Evolutionary conservation across 1,140 invertebrate genomes (phyloP), one percentile per base, ranked within the genome.

Genomic region (Coptotermes formosanus): DNA sequence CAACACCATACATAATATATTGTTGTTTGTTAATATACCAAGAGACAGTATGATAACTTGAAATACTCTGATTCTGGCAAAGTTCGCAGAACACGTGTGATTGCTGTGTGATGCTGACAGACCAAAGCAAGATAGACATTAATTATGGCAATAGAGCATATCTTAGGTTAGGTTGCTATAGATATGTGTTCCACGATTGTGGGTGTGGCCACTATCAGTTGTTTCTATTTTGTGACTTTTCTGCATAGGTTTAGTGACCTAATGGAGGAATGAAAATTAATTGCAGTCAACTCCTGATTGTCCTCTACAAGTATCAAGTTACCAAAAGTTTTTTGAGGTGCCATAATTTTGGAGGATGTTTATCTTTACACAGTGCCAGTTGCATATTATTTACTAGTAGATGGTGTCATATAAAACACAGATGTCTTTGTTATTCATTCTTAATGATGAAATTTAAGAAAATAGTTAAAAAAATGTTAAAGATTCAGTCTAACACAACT

Each of bases 111-210:
- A 30, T 16, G n/a, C 64, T 16, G n/a, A 75, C 64, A 75, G n/a
- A 75, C 25, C 3, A 30, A 75, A 30, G 64, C 25, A 75, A 75
- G 14, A 75, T 75, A 75, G 7, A 75, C 64, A 75, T 75, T 75
- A n/a, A 75, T 75, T 75, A 75, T 30, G 64, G 64, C 64, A 75
- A 75, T 75, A 75, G 64, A 75, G 25, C 64, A 75, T 75, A 30
- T 75, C 64, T 75, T 75, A 75, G 64, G 64, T 30, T 75, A 75
- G 64, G 64, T 75, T 75, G 64, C 64, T n/a, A 30, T 75, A 75
- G 64, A 75, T 75, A 75, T 30, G n/a, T 75, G 64, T 75, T 75
- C 64, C n/a, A 30, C n/a, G 14, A 75, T 75, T 75, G 25, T 25
- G 64, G 64, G 64, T 75, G 64, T 75, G 64, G 64, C 64, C 64